phyloP scores from a whole-genome alignment of 2,888 invertebrate genomes.

The Rhagonycha fulva region DNA sequence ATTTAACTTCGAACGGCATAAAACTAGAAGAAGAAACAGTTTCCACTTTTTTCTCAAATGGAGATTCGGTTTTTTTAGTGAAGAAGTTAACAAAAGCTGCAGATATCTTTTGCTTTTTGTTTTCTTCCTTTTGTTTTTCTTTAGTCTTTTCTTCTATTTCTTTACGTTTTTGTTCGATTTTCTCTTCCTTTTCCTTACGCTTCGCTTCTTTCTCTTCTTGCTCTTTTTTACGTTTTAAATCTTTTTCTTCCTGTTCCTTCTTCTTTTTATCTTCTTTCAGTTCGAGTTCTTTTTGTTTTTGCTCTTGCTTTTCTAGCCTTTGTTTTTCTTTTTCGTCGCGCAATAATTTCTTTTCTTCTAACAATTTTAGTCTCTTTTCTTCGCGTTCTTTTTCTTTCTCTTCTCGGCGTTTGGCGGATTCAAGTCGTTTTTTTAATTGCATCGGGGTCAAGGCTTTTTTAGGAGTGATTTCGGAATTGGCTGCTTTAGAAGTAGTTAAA shows the following conservation, averaged over 20 bases:
- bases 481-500: not conserved
- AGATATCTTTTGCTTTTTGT: slow-evolving; percentile 77
- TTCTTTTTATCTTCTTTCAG: slow-evolving; percentile 58
- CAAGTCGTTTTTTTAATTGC: slow-evolving; percentile 62
- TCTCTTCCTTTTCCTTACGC: slow-evolving; percentile 57
- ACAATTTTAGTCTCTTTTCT: slow-evolving; percentile 54
- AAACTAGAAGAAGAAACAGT: slow-evolving; percentile 61
- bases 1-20: slow-evolving; percentile 75
- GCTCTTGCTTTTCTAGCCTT: slow-evolving; percentile 52
- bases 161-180: slow-evolving; percentile 62
- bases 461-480: slow-evolving; percentile 23
- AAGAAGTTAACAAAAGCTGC: slow-evolving; percentile 85
- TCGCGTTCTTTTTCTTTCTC: slow-evolving; percentile 60
- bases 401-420: slow-evolving; percentile 62
- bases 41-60: slow-evolving; percentile 48
- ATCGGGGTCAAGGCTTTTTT: slow-evolving; percentile 47
- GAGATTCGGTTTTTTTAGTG: slow-evolving; percentile 56
- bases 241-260: slow-evolving; percentile 37
- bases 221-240: slow-evolving; percentile 52
- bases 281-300: slow-evolving; percentile 54
- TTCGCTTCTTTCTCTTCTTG: slow-evolving; percentile 48
- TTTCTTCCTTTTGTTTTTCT: slow-evolving; percentile 65
- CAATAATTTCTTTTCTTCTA: slow-evolving; percentile 46
- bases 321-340: slow-evolving; percentile 55
- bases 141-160: slow-evolving; percentile 53